Evolutionary conservation across 2,797 vertebrate species (phyloP).

Genomic region (Hypotaenidia philippensis): DNA sequence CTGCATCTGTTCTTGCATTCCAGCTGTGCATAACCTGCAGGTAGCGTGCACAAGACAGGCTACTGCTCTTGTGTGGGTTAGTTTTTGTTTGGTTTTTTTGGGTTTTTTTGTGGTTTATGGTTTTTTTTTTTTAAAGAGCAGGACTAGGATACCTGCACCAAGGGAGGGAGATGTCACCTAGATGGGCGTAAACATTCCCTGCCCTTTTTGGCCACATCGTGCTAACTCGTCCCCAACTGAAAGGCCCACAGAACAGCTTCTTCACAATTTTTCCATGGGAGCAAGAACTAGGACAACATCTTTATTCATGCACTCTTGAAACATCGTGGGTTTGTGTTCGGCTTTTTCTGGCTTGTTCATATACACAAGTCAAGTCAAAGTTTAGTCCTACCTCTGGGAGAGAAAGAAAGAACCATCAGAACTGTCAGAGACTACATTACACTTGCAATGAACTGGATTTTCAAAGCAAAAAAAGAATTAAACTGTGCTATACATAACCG

Average conservation of each 20-base stretch:
- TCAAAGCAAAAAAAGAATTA: conserved; percentile 38
- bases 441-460: conserved; percentile 72
- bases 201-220: conserved; percentile 71
- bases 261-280: conserved; percentile 76
- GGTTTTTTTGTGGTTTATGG: too few species aligned
- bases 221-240: conserved; percentile 74
- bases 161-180: conserved; percentile 70
- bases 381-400: conserved; percentile 77
- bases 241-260: conserved; percentile 74
- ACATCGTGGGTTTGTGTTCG: conserved; percentile 77
- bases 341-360: conserved; percentile 76
- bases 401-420: conserved; percentile 78
- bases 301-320: conserved; percentile 77
- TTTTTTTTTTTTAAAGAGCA: conserved; percentile 17
- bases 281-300: conserved; percentile 77
- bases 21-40: conserved; percentile 73
- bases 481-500: conserved; percentile 65
- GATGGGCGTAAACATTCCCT: conserved; percentile 68
- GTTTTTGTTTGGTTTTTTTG: too few species aligned
- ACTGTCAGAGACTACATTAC: conserved; percentile 69
- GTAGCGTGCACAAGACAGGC: conserved; percentile 48
- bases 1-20: conserved; percentile 67
- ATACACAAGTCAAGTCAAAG: conserved; percentile 77
- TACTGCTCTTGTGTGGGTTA: background rate
- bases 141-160: conserved; percentile 46